Evolutionary conservation across 2,113 vertebrate species (phyloP), one percentile per base, ranked within the genome.

Genomic region (Mobula hypostoma): DNA sequence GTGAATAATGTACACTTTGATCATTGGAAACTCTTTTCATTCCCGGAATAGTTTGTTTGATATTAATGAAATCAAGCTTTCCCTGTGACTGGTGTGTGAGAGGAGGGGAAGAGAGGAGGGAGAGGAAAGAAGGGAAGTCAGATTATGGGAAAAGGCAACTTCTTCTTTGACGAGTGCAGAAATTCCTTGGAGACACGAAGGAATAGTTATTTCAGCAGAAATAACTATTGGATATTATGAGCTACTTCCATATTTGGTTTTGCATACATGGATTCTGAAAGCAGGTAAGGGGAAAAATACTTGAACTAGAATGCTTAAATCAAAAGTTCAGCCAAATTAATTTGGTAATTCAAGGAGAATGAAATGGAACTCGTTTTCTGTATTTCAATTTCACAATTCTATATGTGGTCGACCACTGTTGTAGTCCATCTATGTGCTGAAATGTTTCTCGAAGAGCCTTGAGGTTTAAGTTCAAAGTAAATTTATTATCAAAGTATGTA

Each of bases 181-280:
- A 94, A 82, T 63, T 87, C 80, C 80, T 94, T 94, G 74, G 94
- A 95, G 94, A 95, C 85, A 94, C 94, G 94, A 94, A 40, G 95
- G 1, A 48, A 48, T 48, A 48, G 48, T 48, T 48, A 48, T 48
- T 95, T 95, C 94, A 82, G 94, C 91, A 95, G 95, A 95, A 94
- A 95, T 94, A 76, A 32, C 94, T 94, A 83, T 29, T 94, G 95
- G 95, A 94, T 95, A 87, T 94, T 87, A 94, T 96, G 95, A 96
- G 95, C 95, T 96, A 74, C 94, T 79, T 36, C 48, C 96, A 97
- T 96, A 97, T 97, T 96, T 97, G 96, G 96, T 96, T 97, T 97
- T 96, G 96, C 96, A 96, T 96, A 78, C 95, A 94, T 96, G 95
- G 96, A 96, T 95, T 96, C 95, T 85, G 19, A 32, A 66, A 63